These are phyloP conservation scores for Neomicropteryx cornuta DNA, from an alignment of 1,140 invertebrate genomes.

Conservation along the genomic window DNA sequence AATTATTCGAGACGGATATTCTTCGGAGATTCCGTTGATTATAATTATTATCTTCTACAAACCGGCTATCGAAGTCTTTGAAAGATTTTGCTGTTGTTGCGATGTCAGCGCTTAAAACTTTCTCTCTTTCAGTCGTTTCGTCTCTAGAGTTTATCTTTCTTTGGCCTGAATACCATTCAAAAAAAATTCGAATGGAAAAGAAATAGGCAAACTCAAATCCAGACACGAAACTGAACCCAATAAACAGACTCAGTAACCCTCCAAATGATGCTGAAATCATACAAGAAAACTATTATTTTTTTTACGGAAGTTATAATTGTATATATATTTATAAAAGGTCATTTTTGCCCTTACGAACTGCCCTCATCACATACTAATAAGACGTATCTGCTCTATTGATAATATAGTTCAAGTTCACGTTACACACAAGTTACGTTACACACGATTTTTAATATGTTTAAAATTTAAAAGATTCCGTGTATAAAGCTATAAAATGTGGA, in stretches of 20 bases:
- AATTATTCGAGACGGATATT: too few relatives aligned
- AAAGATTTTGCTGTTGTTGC: too few relatives aligned
- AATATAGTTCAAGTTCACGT: not conserved
- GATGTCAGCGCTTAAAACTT: too few relatives aligned
- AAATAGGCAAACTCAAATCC: slow-evolving; percentile 54
- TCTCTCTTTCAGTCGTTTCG: too few relatives aligned
- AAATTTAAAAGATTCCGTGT: not conserved
- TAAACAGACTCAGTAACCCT: slow-evolving; percentile 49
- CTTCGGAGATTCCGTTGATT: too few relatives aligned
- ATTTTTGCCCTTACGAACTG: not conserved
- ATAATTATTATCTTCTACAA: too few relatives aligned
- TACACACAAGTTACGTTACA: not conserved
- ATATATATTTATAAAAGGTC: not conserved
- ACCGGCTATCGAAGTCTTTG: too few relatives aligned
- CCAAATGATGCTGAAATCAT: slow-evolving; percentile 52
- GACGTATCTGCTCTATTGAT: too few relatives aligned
- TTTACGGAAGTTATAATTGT: slow-evolving; percentile 5
- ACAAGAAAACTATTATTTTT: slow-evolving; percentile 8
- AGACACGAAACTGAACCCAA: slow-evolving; percentile 57
- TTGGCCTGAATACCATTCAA: too few relatives aligned
- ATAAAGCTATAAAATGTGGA: too few relatives aligned
- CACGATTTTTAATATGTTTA: not conserved
- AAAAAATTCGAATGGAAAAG: slow-evolving; percentile 40
- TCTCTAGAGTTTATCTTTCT: too few relatives aligned
- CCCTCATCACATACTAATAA: too few relatives aligned